phyloP scores from a whole-genome alignment of 2,888 invertebrate species.

The Drosophila engyochracea region DNA sequence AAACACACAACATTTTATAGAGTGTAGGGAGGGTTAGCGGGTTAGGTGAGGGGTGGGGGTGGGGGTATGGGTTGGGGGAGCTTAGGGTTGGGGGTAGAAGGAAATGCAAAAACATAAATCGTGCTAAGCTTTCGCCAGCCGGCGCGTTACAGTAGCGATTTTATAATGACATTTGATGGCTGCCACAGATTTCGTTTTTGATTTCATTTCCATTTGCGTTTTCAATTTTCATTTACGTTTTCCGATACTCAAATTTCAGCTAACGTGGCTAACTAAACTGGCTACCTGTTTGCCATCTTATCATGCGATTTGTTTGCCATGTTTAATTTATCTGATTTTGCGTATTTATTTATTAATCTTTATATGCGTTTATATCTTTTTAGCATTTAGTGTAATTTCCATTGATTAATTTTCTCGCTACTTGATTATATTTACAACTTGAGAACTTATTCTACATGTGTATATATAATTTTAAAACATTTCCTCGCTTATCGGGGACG shows the following conservation, averaged over 20 bases:
- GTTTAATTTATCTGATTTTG: constrained; percentile 75
- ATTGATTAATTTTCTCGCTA: constrained; percentile 32
- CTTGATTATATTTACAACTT: neutral
- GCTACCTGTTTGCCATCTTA: constrained; percentile 45
- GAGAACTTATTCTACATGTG: constrained; percentile 16
- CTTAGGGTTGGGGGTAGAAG: constrained; percentile 40
- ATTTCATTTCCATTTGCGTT: constrained; percentile 6
- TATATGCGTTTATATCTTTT: constrained; percentile 29
- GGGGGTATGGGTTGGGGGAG: neutral
- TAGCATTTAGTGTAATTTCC: constrained; percentile 38
- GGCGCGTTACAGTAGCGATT: constrained; percentile 65
- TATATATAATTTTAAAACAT: neutral
- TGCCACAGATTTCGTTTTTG: constrained; percentile 33
- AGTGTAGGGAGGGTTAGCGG: neutral
- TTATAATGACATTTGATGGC: constrained; percentile 60
- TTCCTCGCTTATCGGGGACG: constrained; percentile 63
- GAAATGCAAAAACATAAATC: constrained; percentile 73
- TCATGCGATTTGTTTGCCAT: constrained; percentile 74
- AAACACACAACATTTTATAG: constrained; percentile 43
- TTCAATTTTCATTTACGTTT: constrained; percentile 8
- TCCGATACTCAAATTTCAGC: constrained; percentile 33
- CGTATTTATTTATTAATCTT: neutral
- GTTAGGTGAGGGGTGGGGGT: neutral
- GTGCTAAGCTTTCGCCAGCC: constrained; percentile 56
- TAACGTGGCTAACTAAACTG: constrained; percentile 3